These are phyloP conservation scores for Cherax quadricarinatus DNA, from an alignment of 1,140 invertebrate genomes.

Conservation along the genomic window DNA sequence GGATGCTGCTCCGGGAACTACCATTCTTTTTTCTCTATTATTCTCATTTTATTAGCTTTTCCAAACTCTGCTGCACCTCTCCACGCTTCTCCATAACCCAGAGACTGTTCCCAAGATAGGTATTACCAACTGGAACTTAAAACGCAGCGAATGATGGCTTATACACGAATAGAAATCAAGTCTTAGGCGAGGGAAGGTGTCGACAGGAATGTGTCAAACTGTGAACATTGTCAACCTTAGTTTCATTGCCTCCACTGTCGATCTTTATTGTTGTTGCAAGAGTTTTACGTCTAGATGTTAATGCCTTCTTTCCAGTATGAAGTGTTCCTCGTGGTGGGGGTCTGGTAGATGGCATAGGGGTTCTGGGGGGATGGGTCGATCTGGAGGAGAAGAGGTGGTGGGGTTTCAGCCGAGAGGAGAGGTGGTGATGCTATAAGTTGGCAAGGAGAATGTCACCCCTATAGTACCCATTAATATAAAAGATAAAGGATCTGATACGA, in stretches of 20 bases:
- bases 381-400: too few relatives aligned
- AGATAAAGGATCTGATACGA: too few relatives aligned
- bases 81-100: background rate
- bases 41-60: background rate
- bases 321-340: background rate
- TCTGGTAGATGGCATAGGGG: background rate
- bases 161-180: background rate
- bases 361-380: background rate
- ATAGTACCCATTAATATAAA: too few relatives aligned
- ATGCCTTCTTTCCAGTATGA: slow-evolving; percentile 17
- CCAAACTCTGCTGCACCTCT: too few relatives aligned
- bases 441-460: too few relatives aligned
- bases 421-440: too few relatives aligned
- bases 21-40: background rate
- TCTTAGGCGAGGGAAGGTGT: background rate
- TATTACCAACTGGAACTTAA: background rate
- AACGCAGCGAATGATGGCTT: background rate
- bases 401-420: too few relatives aligned
- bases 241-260: slow-evolving; percentile 49
- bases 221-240: slow-evolving; percentile 17
- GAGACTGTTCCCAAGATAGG: background rate
- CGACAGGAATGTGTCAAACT: background rate
- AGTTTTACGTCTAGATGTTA: slow-evolving; percentile 43
- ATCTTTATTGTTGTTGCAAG: slow-evolving; percentile 41
- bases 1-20: slow-evolving; percentile 21